Evolutionary conservation across 2,113 vertebrate genomes (phyloP), one percentile per base, ranked within the genome.

Genomic region (Tichodroma muraria): DNA sequence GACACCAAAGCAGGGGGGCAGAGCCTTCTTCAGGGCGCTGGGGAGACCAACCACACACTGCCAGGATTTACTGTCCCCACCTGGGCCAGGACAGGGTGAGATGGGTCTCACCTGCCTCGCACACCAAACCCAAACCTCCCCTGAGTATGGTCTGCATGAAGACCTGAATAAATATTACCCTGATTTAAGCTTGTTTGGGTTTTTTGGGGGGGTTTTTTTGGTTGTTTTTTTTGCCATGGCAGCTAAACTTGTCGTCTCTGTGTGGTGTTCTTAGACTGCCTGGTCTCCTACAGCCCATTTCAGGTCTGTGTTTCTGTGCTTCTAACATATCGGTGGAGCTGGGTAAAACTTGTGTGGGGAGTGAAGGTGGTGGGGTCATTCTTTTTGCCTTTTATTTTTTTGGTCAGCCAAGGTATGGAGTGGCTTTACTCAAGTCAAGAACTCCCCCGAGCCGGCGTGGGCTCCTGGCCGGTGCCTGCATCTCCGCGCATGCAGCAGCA

Each of bases 371-470:
- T 15, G 17, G 21, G 71, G 21, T 50, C 3, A 12, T 27, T 31
- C 52, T 54, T 80, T 56, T 15, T 16, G 31, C 19, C 31, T 75
- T 71, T 24, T 38, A 3, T 25, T 38, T 40, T 59, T 47, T 27
- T 21, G 20, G 20, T 35, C 7, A 8, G 4, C 20, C 17, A 21
- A 42, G 11, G 24, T 66, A 64, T n/a, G 40, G 38, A 75, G 52
- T 13, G 14, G 31, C 12, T 12, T 81, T 20, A 40, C 21, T 30
- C 11, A 11, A 13, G 28, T 50, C 60, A 65, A 27, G 53, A 68
- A 1, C 44, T 59, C 11, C 63, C 17, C 37, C 7, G 42, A 64
- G 47, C 13, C 50, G n/a, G 2, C 0, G 4, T 0, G 18, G 17
- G 33, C 30, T 64, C 45, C 44, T 40, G 73, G 42, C 35, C 38